Evolutionary conservation across 2,888 invertebrate species (phyloP), one percentile per base, ranked within the genome.

Genomic region (Conomelus anceps): DNA sequence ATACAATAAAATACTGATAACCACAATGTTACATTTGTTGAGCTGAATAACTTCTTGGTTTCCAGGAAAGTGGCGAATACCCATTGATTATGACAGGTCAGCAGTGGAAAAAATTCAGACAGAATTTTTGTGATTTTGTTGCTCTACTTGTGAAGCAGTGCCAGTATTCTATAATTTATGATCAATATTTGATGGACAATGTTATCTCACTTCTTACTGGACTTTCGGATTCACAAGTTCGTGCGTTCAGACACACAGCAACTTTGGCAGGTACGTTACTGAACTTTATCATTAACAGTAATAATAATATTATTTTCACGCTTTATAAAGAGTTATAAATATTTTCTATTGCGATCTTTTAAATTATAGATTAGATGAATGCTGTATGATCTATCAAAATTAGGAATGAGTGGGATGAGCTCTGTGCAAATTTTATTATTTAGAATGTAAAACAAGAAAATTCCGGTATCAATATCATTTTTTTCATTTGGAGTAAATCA

Each of bases 151-250:
- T 99, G 86, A 97, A 98, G 91, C 99, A 99, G 94, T 99, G 99
- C 93, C 99, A 99, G 93, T 98, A 99, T 94, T 98, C 98, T 88
- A 99, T 99, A 91, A 99, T 99, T 92, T 99, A 99, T 92, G 99
- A 99, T 94, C 99, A 99, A 93, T 99, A 98, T 93, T 95, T 99
- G 91, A 99, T 99, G 99, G 99, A 99, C 94, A 99, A 98, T 93
- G 97, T 99, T 13, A 99, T 99, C 92, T 99, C 99, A 0, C 94
- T 99, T 89, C 95, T 99, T 88, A 99, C 99, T 20, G 99, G 99
- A 0, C 94, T 99, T 88, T 99, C 99, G 0, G 99, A 99, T 94
- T 99, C 99, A 0, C 99, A 99, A 95, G 98, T 98, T 86, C 94
- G 98, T 92, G 98, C 98, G 6, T 98, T 98, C 93, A 94, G 98